phyloP scores from a whole-genome alignment of 2,797 vertebrate genomes.

The Catharus ustulatus region DNA sequence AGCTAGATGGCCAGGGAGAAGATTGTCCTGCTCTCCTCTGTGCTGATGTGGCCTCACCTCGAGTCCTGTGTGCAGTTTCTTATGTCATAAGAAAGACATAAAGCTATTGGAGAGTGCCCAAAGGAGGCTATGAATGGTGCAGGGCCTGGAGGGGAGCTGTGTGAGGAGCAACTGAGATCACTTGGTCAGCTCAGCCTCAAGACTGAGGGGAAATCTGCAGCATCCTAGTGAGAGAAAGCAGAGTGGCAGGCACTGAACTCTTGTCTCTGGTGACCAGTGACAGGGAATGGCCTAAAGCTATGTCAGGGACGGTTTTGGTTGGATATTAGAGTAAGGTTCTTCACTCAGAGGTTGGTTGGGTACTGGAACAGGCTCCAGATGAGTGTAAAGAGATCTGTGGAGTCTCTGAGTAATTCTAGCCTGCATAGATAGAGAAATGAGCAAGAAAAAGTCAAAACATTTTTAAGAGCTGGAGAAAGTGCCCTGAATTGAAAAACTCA shows the following conservation, averaged over 20 bases:
- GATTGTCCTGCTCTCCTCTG: neutral
- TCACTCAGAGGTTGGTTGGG: neutral
- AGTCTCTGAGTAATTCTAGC: neutral
- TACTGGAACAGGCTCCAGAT: neutral
- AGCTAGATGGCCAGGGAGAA: neutral
- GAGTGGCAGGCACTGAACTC: neutral
- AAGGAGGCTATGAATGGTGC: neutral
- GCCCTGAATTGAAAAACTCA: neutral
- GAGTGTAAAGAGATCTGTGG: neutral
- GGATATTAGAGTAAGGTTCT: neutral
- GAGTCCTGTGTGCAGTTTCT: neutral
- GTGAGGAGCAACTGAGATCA: neutral
- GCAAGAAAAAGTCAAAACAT: neutral
- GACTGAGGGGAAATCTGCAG: neutral
- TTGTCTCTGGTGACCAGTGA: neutral
- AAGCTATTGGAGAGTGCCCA: neutral
- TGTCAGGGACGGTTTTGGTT: neutral
- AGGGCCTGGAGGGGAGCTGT: accelerated
- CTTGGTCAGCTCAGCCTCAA: neutral
- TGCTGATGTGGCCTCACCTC: accelerated
- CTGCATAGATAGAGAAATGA: neutral
- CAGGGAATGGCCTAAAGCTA: neutral
- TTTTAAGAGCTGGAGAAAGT: neutral
- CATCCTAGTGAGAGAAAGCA: neutral
- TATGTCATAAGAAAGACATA: neutral